phyloP scores from a whole-genome alignment of 2,113 vertebrate species.

The Odontophorus gujanensis region DNA sequence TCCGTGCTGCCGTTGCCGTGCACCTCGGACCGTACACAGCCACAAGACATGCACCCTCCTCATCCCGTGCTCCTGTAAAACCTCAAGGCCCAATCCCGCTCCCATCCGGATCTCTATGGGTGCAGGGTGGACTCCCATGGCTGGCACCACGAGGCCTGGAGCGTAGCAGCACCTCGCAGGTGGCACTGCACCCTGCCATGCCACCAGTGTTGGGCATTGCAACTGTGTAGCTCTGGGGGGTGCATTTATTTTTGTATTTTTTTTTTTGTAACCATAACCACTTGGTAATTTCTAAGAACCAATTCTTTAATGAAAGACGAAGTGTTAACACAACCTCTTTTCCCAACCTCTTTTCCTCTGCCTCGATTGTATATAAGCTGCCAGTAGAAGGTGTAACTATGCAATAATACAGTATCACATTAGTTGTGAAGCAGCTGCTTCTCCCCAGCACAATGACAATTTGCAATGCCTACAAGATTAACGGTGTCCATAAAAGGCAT shows the following conservation, averaged over 20 bases:
- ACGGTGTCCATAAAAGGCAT: constrained; percentile 75
- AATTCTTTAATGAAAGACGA: constrained; percentile 56
- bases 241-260: background rate
- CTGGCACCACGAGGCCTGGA: background rate
- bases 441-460: constrained; percentile 76
- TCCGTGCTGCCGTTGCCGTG: background rate
- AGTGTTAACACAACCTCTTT: background rate
- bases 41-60: background rate
- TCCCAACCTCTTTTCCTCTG: background rate
- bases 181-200: background rate
- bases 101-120: fast-evolving
- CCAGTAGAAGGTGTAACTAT: constrained; percentile 78
- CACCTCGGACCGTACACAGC: background rate
- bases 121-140: background rate
- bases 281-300: constrained; percentile 53
- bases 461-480: constrained; percentile 76
- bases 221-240: background rate
- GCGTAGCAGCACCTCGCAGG: constrained; percentile 3
- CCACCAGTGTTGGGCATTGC: background rate
- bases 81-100: background rate
- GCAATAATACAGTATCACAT: constrained; percentile 76
- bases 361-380: constrained; percentile 49
- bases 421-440: constrained; percentile 77
- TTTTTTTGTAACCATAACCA: constrained; percentile 34
- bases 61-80: background rate